phyloP scores from a whole-genome alignment of 2,113 vertebrate genomes.

The Pipa parva region DNA sequence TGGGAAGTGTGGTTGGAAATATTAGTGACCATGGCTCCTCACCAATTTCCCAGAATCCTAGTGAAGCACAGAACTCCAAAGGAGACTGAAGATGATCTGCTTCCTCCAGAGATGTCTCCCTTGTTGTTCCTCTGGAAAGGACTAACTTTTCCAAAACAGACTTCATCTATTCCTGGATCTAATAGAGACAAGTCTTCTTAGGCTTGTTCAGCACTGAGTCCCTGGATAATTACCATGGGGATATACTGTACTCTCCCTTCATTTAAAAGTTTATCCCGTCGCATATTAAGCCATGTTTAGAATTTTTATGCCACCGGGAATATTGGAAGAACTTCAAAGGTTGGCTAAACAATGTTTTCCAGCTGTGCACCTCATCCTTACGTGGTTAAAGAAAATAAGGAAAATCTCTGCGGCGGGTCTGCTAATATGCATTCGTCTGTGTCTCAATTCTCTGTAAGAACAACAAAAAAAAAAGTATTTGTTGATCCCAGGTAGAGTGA shows the following conservation, averaged over 20 bases:
- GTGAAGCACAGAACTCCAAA: constrained; percentile 7
- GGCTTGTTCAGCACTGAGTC: not conserved
- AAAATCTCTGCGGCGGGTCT: too few species aligned
- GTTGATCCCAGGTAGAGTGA: too few species aligned
- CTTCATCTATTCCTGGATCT: constrained; percentile 15
- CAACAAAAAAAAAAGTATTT: too few species aligned
- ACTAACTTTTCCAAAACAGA: constrained; percentile 13
- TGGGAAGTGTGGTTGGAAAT: constrained; percentile 35
- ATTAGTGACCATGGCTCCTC: constrained; percentile 24
- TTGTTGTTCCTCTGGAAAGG: constrained; percentile 10
- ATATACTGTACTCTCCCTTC: not conserved
- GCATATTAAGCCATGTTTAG: not conserved
- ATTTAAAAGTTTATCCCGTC: not conserved
- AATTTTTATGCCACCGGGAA: too few species aligned
- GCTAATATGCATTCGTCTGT: too few species aligned
- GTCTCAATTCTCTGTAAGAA: too few species aligned
- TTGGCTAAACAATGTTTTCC: not conserved
- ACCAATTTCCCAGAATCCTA: not conserved
- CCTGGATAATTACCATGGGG: not conserved
- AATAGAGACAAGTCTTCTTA: not conserved
- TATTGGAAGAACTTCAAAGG: not conserved
- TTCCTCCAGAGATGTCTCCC: not conserved
- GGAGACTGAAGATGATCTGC: not conserved
- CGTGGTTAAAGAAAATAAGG: too few species aligned
- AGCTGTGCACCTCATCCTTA: not conserved